Base-by-base conservation (phyloP, 2,888 invertebrate species). In the Stegophylla sp. region DNA sequence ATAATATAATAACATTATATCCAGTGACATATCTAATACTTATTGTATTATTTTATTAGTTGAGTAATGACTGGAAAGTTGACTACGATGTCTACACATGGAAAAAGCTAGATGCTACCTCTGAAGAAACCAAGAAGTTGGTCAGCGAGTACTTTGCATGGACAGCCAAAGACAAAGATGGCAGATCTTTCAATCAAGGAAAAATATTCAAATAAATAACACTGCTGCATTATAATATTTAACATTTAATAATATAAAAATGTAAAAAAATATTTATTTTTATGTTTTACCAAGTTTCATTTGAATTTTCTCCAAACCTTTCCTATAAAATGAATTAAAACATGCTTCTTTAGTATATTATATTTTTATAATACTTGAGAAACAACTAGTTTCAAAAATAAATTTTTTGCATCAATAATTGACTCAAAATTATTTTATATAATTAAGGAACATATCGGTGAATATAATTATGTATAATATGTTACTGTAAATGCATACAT, bases 31-130 rank as follows among this genome's bases (percentile, higher is more conserved):
- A n/a, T n/a, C n/a, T 56, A 15, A 26, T 82, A 28, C 13, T 53
- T 34, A 17, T 41, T 1, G 53, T 64, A 1, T 45, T 26, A 56
- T 83, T 82, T 83, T 87, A 88, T 86, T 87, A 94, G 90, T 89
- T 96, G 84, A 91, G 91, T 83, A 92, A 94, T 45, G 97, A 98
- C 88, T 97, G 97, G 95, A 94, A 95, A 88, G 91, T 97, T 74
- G 98, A 99, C 88, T 99, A 96, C 86, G 98, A 98, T 88, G 93
- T 94, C 12, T 99, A 99, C 88, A 90, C 89, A 77, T 99, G 99
- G 99, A 93, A 90, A 85, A 97, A 98, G 88, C 89, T 99, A 83
- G 95, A 99, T 87, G 89, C 95, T 28, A 88, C 89, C 83, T 89
- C 90, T 77, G 91, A 91, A 81, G 92, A 93, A 85, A 96, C 96